Percentiles rank a stretch among this genome's conserved stretches.
Conservation (phyloP, 2,113 vertebrate genomes). For the Psettodes erumei region DNA sequence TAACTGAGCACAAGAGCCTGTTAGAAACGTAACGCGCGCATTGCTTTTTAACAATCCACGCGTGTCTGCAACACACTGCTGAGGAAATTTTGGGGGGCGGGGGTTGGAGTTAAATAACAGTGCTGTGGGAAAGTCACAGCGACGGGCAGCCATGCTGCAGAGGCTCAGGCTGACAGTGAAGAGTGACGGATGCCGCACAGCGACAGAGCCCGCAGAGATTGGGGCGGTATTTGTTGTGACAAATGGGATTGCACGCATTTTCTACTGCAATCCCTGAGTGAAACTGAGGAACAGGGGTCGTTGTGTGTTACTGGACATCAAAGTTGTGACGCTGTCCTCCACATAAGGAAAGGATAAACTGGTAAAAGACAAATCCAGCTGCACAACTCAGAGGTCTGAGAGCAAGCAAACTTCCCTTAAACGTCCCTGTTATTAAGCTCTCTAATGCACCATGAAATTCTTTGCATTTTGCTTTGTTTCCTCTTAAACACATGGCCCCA, state of each 20-base stretch:
- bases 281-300: conserved; percentile 38
- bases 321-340: background rate
- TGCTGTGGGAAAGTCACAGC: conserved; percentile 30
- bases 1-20: background rate
- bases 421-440: background rate
- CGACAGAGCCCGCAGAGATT: conserved; percentile 46
- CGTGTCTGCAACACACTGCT: conserved; percentile 33
- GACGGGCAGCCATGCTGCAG: conserved; percentile 39
- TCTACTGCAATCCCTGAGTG: conserved; percentile 59
- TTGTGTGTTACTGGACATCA: conserved; percentile 28
- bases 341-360: conserved; percentile 1
- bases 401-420: background rate
- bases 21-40: conserved; percentile 19
- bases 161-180: conserved; percentile 54
- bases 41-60: conserved; percentile 15
- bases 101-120: conserved; percentile 51
- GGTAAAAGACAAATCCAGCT: background rate
- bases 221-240: conserved; percentile 62
- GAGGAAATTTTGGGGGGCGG: conserved; percentile 33
- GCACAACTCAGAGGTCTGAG: background rate
- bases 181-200: conserved; percentile 59
- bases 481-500: background rate
- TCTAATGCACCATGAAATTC: background rate
- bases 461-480: background rate
- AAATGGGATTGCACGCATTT: conserved; percentile 66